Conservation (phyloP, 1,140 invertebrate species). For the Tenebrio molitor region DNA sequence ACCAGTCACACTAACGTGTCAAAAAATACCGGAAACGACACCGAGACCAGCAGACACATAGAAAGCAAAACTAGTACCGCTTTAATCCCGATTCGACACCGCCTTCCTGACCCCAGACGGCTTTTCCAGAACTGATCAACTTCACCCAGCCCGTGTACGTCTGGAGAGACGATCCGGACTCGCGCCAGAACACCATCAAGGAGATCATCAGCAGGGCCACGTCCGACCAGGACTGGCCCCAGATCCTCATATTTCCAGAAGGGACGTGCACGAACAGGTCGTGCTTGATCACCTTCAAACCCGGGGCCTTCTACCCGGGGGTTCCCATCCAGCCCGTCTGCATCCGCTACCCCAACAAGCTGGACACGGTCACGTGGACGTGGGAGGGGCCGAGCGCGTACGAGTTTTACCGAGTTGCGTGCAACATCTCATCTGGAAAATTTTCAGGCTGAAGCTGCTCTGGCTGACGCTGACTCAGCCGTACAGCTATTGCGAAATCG, state of each 20-base stretch:
- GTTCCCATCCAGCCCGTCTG: constrained; percentile 95
- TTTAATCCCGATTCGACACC: too few species aligned
- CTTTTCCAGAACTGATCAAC: constrained; percentile 87
- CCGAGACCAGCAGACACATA: too few species aligned
- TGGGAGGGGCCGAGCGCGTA: constrained; percentile 97
- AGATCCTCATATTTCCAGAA: constrained; percentile 95
- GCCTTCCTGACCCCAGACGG: too few species aligned
- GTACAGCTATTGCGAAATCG: constrained; percentile 91
- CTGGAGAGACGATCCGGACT: constrained; percentile 92
- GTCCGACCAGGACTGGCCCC: constrained; percentile 89
- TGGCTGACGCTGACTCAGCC: constrained; percentile 94
- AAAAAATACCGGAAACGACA: too few species aligned
- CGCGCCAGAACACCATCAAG: constrained; percentile 90
- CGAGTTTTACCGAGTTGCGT: constrained; percentile 71
- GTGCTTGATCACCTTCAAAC: constrained; percentile 96
- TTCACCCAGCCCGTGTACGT: constrained; percentile 96
- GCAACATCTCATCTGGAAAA: neutral
- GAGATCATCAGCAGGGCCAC: constrained; percentile 90
- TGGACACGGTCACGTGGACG: constrained; percentile 96
- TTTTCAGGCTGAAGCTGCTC: constrained; percentile 82
- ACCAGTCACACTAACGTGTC: too few species aligned
- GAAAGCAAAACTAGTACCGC: constrained; percentile 36
- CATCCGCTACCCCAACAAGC: constrained; percentile 91
- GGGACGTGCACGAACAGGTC: constrained; percentile 96
- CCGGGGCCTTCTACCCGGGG: constrained; percentile 90